Evolutionary conservation across 2,888 invertebrate species (phyloP), one percentile per base, ranked within the genome.

Genomic region (Anoncus sp.): DNA sequence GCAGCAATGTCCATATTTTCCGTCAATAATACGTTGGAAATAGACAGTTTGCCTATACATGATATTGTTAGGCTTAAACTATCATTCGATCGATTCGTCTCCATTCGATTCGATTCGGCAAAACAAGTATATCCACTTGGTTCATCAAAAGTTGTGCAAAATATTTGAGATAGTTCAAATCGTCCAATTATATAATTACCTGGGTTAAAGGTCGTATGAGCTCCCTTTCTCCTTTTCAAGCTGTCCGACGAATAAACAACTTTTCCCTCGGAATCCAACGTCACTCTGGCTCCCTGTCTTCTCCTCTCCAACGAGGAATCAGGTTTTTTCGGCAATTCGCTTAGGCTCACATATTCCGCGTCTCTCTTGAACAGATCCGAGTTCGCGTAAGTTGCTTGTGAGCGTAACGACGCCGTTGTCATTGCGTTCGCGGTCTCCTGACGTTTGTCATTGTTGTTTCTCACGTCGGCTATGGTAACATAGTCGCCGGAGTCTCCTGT

Each of bases 191-290:
- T 18, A 10, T 16, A 1, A 10, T 31, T 4, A 91, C 97, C 97
- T 71, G 97, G 97, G 92, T 96, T 96, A 87, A 97, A 97, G 38
- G 97, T 97, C 43, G 96, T 96, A 87, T 97, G 96, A 16, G 96
- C 95, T 77, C 95, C 95, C 92, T 96, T 96, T 81, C 95, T 93
- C 85, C 96, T 93, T 88, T 95, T 95, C 81, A 97, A 92, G 87
- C 97, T 97, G 85, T 97, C 97, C 20, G 97, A 97, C 80, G 96
- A 96, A 91, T 96, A 97, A 77, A 97, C 95, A 53, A 97, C 96
- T 93, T 96, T 96, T 65, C 97, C 98, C 86, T 96, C 96, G 24
- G 97, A 95, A 91, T 97, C 96, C 53, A 97, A 92, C 40, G 95
- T 96, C 47, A 97, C 97, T 87, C 96, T 94, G 22, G 96, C 96